Conservation (phyloP, 2,113 vertebrate genomes). For the Amazona guildingii region DNA sequence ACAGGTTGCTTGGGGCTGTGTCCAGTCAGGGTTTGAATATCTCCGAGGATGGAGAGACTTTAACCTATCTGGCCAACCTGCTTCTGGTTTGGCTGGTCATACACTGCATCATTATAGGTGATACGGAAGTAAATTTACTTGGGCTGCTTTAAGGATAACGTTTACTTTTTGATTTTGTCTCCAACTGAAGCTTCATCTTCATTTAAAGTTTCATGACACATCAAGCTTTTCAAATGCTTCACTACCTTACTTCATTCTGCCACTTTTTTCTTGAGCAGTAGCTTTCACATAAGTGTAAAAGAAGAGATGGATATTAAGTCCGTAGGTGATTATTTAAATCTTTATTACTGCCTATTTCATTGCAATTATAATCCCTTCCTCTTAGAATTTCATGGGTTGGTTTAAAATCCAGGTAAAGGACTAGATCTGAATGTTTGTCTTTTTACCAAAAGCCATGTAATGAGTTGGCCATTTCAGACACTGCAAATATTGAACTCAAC, state of each 20-base stretch:
- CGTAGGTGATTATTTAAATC: background rate
- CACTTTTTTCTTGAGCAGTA: background rate
- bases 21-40: background rate
- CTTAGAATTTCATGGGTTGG: background rate
- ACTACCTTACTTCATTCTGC: background rate
- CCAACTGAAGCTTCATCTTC: background rate
- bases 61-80: background rate
- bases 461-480: background rate
- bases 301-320: background rate
- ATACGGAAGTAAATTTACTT: background rate
- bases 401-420: background rate
- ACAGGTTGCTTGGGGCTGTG: background rate
- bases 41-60: background rate
- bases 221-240: background rate
- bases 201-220: background rate
- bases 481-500: background rate
- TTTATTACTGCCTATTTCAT: background rate
- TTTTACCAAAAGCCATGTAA: background rate
- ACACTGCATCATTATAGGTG: background rate
- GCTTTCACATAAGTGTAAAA: background rate
- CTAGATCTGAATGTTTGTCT: background rate
- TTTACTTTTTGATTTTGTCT: background rate
- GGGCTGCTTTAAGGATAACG: background rate
- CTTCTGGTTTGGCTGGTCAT: background rate
- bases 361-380: background rate